A percentile compares a stretch with the other conserved stretches of the same genome.
phyloP scores from a whole-genome alignment of 2,113 vertebrate species.

The Capreolus pygargus region DNA sequence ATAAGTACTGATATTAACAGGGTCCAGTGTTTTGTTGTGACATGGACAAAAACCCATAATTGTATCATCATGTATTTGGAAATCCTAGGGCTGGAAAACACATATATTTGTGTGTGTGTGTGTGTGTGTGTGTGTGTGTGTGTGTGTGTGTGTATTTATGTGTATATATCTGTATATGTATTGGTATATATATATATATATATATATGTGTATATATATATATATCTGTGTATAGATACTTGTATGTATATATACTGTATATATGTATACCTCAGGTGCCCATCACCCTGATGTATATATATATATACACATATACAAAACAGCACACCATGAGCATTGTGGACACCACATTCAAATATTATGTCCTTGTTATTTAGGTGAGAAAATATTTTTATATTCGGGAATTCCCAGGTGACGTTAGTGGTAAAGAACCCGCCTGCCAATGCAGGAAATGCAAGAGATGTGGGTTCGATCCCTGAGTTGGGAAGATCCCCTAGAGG shows the following conservation, averaged over 20 bases:
- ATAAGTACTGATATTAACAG: not conserved
- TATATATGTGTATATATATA: no score
- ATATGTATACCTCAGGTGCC: no score
- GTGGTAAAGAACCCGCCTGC: not conserved
- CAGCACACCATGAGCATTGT: not conserved
- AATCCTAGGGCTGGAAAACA: not conserved
- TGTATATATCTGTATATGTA: not conserved
- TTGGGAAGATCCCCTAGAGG: not conserved
- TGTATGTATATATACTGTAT: no score
- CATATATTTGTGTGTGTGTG: not conserved
- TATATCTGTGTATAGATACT: no score
- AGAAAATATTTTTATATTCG: not conserved
- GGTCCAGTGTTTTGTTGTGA: not conserved
- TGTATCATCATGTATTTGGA: not conserved
- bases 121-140: no score
- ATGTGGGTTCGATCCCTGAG: not conserved
- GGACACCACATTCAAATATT: not conserved
- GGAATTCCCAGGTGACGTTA: not conserved
- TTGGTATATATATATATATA: not conserved
- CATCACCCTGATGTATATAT: no score
- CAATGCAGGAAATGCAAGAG: not conserved
- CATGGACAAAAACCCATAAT: not conserved
- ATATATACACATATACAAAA: not conserved
- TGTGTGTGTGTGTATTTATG: not conserved
- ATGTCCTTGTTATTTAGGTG: not conserved